Conservation (phyloP, 2,888 invertebrate species). For the Helobdella robusta region DNA sequence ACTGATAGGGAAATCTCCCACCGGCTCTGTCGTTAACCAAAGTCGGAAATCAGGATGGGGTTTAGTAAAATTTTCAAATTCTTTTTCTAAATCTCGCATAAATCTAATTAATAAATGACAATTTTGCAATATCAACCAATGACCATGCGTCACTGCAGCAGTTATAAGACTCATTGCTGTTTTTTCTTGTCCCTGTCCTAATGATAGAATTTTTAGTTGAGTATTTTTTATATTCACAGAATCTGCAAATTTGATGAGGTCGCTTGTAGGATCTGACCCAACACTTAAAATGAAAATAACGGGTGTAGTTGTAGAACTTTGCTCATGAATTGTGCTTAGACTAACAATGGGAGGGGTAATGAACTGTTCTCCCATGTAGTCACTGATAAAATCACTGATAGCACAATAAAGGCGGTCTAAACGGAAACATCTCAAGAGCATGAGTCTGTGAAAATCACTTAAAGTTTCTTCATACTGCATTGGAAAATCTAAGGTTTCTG, state of each 20-base stretch:
- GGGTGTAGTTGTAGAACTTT: constrained; percentile 63
- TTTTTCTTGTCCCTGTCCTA: constrained; percentile 54
- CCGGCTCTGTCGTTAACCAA: constrained; percentile 88
- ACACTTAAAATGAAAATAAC: constrained; percentile 52
- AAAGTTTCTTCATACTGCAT: constrained; percentile 59
- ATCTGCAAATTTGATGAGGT: constrained; percentile 50
- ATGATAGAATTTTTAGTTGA: constrained; percentile 50
- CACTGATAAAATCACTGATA: constrained; percentile 63
- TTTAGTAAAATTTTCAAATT: constrained; percentile 65
- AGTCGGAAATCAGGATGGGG: constrained; percentile 82
- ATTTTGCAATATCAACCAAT: constrained; percentile 86
- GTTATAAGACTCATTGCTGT: constrained; percentile 55
- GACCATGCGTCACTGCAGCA: constrained; percentile 57
- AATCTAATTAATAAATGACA: constrained; percentile 75
- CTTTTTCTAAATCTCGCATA: constrained; percentile 70
- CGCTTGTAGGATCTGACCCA: constrained; percentile 51
- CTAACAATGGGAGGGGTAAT: constrained; percentile 79
- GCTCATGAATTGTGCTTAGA: constrained; percentile 72
- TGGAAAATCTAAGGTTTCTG: constrained; percentile 66
- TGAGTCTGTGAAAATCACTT: constrained; percentile 61
- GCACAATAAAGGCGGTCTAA: constrained; percentile 77
- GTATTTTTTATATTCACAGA: constrained; percentile 48
- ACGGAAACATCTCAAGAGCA: constrained; percentile 78
- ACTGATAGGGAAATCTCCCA: constrained; percentile 75
- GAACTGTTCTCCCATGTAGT: constrained; percentile 68